Evolutionary conservation across 2,113 vertebrate genomes (phyloP).

Genomic region (Collichthys lucidus): DNA sequence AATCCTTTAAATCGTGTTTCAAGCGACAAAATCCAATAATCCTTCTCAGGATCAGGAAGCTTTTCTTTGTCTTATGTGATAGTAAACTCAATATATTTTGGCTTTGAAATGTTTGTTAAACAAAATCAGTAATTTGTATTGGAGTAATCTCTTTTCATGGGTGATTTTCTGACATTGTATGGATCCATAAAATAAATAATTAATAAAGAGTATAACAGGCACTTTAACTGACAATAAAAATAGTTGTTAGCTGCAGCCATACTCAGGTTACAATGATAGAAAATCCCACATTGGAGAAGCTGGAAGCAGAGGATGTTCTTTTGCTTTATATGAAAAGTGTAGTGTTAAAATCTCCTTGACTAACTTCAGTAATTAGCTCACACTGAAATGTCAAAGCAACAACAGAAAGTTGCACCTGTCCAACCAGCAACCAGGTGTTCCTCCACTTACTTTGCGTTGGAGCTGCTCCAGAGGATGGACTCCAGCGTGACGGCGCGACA

Average conservation of each 20-base stretch:
- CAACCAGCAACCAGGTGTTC: background rate
- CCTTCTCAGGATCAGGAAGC: background rate
- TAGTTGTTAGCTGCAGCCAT: background rate
- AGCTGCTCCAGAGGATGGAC: slow-evolving; percentile 78
- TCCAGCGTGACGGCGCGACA: slow-evolving; percentile 72
- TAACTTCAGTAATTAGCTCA: background rate
- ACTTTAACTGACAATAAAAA: background rate
- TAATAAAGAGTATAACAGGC: background rate
- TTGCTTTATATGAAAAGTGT: background rate
- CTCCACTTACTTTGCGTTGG: slow-evolving; percentile 75
- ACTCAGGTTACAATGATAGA: background rate
- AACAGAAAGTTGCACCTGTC: slow-evolving; percentile 16
- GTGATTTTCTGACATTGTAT: background rate
- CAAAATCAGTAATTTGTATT: background rate
- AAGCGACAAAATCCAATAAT: background rate
- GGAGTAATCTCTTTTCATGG: background rate
- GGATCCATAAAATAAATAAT: background rate
- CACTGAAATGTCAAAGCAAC: too few relatives aligned
- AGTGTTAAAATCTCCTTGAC: background rate
- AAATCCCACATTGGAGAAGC: background rate
- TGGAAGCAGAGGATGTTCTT: background rate
- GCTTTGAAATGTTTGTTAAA: too few relatives aligned
- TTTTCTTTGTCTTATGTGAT: background rate
- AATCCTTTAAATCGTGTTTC: background rate
- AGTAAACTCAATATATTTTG: background rate